Evolutionary conservation across 2,797 vertebrate genomes (phyloP).

Genomic region (Okamejei kenojei): DNA sequence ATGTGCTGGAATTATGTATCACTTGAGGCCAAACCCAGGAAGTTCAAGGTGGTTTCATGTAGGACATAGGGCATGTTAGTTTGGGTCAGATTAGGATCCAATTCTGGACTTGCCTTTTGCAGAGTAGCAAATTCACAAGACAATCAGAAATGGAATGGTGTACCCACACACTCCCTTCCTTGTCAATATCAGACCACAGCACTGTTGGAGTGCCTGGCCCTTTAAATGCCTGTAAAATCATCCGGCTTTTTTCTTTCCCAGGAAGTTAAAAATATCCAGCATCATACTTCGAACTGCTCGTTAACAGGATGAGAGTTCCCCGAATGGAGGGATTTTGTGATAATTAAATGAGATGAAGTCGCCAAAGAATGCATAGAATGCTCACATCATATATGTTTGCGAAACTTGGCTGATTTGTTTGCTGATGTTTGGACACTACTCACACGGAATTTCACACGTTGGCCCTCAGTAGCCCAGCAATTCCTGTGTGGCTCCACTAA

Average conservation of each 20-base stretch:
- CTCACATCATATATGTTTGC: background rate
- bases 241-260: background rate
- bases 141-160: background rate
- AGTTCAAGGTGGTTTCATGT: background rate
- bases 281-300: background rate
- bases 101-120: background rate
- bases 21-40: background rate
- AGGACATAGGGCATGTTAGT: background rate
- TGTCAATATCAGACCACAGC: background rate
- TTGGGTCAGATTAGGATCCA: background rate
- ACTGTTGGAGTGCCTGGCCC: background rate
- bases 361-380: background rate
- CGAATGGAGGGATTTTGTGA: constrained; percentile 1
- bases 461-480: background rate
- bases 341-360: background rate
- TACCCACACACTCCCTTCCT: background rate
- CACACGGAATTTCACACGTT: too few relatives aligned
- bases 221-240: constrained; percentile 4
- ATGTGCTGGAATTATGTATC: background rate
- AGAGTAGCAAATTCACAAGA: background rate
- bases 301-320: background rate
- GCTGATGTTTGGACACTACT: background rate
- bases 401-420: background rate
- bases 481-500: background rate
- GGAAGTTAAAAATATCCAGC: constrained; percentile 38